Conservation (phyloP, 2,113 vertebrate genomes). For the Silurus meridionalis region DNA sequence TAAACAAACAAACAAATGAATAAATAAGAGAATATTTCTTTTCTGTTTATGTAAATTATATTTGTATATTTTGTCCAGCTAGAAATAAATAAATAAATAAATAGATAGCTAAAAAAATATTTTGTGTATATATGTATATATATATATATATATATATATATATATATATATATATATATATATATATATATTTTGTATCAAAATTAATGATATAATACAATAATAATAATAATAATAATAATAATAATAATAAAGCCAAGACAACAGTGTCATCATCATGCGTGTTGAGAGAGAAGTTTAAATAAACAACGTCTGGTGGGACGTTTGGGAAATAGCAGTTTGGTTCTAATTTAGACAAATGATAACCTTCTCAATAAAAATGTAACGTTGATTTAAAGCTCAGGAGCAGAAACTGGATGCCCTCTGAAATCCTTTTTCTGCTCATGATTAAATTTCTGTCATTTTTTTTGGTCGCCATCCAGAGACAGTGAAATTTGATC, state of each 20-base stretch:
- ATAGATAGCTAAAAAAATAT: no score
- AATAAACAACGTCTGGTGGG: neutral
- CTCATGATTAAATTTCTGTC: slow-evolving; percentile 16
- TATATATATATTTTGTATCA: no score
- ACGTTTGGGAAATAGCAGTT: neutral
- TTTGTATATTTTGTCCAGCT: neutral
- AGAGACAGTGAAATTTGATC: neutral
- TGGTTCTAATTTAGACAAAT: neutral
- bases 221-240: no score
- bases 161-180: no score
- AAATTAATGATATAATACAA: no score
- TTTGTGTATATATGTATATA: no score
- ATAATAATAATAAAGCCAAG: neutral
- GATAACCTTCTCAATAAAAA: neutral
- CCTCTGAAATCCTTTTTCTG: neutral
- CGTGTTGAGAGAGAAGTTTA: neutral
- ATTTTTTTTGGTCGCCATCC: neutral
- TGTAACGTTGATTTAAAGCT: neutral
- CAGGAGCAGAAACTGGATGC: neutral
- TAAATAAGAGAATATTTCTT: neutral
- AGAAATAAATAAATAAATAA: no score
- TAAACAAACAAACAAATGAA: neutral
- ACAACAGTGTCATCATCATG: neutral
- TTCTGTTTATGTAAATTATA: neutral
- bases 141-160: no score